phyloP scores from a whole-genome alignment of 2,888 invertebrate genomes.

The Troglohyphantes excavatus region DNA sequence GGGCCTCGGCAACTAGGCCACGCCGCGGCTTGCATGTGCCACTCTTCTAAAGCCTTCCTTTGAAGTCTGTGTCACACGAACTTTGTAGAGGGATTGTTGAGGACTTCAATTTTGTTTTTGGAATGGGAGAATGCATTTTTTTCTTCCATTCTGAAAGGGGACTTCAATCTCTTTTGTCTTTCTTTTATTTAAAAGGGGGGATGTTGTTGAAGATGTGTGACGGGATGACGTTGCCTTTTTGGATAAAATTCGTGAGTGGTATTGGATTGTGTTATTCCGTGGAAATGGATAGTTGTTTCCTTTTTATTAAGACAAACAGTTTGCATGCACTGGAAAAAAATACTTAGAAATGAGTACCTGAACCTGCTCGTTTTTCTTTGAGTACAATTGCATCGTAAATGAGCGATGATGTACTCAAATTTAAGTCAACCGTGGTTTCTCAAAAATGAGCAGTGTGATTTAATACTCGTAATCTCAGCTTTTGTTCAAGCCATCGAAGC shows the following conservation, averaged over 20 bases:
- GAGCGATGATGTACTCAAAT: too few relatives aligned
- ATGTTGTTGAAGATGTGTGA: background rate
- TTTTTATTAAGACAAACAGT: background rate
- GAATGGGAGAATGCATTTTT: background rate
- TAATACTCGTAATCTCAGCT: too few relatives aligned
- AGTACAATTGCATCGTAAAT: too few relatives aligned
- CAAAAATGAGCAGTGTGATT: too few relatives aligned
- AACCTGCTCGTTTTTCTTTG: too few relatives aligned
- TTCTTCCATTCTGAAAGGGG: background rate
- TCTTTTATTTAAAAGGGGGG: background rate
- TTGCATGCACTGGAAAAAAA: too few relatives aligned
- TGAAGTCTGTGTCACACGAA: slow-evolving; percentile 27
- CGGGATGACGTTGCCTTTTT: background rate
- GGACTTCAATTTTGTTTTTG: slow-evolving; percentile 39
- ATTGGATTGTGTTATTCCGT: background rate
- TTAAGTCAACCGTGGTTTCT: too few relatives aligned
- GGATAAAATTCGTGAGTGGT: background rate
- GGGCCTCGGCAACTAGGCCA: slow-evolving; percentile 24
- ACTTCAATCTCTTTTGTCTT: background rate
- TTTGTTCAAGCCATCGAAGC: too few relatives aligned
- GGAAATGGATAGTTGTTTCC: background rate
- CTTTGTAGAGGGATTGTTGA: slow-evolving; percentile 18
- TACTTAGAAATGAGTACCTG: too few relatives aligned
- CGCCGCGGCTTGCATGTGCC: background rate
- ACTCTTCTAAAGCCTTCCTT: slow-evolving; percentile 18